These are phyloP conservation scores for Poecilobothrus nobilitatus DNA, from an alignment of 2,888 invertebrate species.

Conservation along the genomic window DNA sequence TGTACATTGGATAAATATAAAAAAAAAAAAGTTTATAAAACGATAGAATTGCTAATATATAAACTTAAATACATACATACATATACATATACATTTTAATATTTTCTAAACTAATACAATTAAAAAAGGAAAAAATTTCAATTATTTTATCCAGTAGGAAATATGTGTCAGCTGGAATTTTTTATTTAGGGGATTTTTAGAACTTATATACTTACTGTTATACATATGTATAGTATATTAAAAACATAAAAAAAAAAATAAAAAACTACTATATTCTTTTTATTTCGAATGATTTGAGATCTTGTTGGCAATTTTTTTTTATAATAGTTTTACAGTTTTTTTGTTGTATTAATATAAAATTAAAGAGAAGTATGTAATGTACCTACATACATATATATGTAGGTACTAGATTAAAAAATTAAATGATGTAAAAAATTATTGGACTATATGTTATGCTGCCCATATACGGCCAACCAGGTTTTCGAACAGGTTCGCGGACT, in stretches of 20 bases:
- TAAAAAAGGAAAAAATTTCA: background rate
- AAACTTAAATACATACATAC: no score
- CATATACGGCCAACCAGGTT: no score
- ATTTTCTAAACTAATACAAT: background rate
- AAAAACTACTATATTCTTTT: no score
- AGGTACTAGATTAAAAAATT: background rate
- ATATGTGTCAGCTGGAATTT: conserved; percentile 3
- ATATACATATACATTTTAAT: background rate
- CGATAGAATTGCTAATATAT: background rate
- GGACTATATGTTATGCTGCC: no score
- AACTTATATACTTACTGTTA: no score
- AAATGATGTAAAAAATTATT: background rate
- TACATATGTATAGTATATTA: no score
- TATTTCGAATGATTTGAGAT: background rate
- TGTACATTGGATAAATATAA: background rate
- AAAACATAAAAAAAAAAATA: no score
- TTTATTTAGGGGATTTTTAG: background rate
- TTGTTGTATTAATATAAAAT: background rate
- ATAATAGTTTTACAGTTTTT: background rate
- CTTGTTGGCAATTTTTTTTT: conserved; percentile 2
- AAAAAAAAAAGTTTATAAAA: no score
- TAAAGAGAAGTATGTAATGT: no score
- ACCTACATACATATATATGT: no score
- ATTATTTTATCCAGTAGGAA: background rate
- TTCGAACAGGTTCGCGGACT: no score